Conservation (phyloP, 2,888 invertebrate genomes). For the Tetragonisca angustula region DNA sequence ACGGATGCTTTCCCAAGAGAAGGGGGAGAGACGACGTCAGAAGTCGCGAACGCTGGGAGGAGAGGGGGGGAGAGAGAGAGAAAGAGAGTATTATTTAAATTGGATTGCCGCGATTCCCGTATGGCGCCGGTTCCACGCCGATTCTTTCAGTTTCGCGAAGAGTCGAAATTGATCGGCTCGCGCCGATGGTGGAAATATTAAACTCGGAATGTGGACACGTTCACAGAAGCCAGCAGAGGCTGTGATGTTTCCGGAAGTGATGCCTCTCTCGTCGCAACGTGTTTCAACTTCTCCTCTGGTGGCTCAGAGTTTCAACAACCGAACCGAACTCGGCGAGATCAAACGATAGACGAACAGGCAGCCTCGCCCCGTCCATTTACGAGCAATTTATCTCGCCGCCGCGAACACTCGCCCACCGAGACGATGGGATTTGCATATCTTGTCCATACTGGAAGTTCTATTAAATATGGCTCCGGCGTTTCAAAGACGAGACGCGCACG, state of each 20-base stretch:
- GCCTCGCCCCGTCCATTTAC: no score
- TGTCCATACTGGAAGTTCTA: background rate
- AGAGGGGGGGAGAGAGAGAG: slow-evolving; percentile 33
- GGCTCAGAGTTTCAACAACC: slow-evolving; percentile 4
- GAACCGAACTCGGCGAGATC: background rate
- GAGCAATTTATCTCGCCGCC: background rate
- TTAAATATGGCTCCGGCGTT: slow-evolving; percentile 11
- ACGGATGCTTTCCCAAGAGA: slow-evolving; percentile 55
- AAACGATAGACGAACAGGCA: background rate
- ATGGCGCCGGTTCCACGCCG: slow-evolving; percentile 66
- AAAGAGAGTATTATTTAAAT: slow-evolving; percentile 74
- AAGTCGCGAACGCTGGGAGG: slow-evolving; percentile 44
- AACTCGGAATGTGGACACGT: background rate
- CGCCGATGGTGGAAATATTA: background rate
- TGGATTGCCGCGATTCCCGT: slow-evolving; percentile 71
- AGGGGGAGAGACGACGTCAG: background rate
- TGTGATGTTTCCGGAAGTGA: background rate
- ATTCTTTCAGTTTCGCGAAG: slow-evolving; percentile 41
- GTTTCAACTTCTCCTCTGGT: no score
- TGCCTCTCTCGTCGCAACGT: no score
- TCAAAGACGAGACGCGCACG: no score
- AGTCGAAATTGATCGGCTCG: slow-evolving; percentile 24
- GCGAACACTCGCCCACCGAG: background rate
- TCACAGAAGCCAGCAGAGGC: no score
- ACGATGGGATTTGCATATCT: slow-evolving; percentile 18